Conservation (phyloP, 2,888 invertebrate species). For the Chrysolina oricalcia region DNA sequence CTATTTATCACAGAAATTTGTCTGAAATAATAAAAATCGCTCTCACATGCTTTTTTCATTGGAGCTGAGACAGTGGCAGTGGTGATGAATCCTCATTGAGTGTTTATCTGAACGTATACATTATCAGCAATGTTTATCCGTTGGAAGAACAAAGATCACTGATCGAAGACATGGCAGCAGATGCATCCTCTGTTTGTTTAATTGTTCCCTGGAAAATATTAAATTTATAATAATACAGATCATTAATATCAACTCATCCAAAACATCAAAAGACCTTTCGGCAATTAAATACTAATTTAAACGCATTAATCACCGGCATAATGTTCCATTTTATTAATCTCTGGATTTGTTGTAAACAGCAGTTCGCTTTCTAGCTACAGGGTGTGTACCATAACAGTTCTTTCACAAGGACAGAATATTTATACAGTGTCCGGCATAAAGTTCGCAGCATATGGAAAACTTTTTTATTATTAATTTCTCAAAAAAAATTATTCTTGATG, state of each 20-base stretch:
- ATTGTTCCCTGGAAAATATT: constrained; percentile 42
- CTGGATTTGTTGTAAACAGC: constrained; percentile 2
- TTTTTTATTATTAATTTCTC: no score
- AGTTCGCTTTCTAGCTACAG: background rate
- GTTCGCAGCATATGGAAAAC: no score
- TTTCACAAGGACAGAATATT: background rate
- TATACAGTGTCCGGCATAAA: no score
- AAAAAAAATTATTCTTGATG: no score
- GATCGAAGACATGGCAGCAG: constrained; percentile 53
- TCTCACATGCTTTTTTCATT: constrained; percentile 36
- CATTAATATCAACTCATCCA: constrained; percentile 49
- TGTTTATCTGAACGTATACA: constrained; percentile 54
- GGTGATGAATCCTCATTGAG: constrained; percentile 35
- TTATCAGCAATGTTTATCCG: constrained; percentile 57
- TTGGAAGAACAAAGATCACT: constrained; percentile 60
- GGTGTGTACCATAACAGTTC: background rate
- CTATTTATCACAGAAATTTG: constrained; percentile 48
- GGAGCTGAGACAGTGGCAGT: constrained; percentile 33
- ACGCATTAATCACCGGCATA: constrained; percentile 1
- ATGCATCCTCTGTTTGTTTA: constrained; percentile 52
- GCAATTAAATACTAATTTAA: constrained; percentile 44
- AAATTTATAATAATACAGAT: constrained; percentile 45
- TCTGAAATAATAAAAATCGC: background rate
- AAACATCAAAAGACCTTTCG: constrained; percentile 42
- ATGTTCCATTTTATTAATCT: background rate